These are phyloP conservation scores for Squalus acanthias DNA, from an alignment of 2,797 vertebrate genomes.

Conservation along the genomic window DNA sequence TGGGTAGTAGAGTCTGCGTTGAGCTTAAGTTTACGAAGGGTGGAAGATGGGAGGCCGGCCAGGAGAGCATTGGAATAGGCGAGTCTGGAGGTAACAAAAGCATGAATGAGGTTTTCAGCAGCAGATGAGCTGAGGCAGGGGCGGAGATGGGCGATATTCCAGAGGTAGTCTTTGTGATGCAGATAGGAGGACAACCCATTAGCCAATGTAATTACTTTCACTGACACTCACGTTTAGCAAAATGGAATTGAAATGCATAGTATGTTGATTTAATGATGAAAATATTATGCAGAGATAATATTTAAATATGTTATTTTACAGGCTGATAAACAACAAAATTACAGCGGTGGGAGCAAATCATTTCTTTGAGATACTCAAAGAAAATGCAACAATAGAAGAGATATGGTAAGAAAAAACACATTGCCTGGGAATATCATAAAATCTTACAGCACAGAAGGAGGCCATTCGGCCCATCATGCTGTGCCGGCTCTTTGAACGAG, in stretches of 20 bases:
- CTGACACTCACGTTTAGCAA: background rate
- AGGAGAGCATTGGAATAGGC: background rate
- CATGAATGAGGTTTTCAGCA: background rate
- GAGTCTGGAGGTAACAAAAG: background rate
- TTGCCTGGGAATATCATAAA: background rate
- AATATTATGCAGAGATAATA: background rate
- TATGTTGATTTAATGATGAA: background rate
- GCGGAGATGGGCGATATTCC: background rate
- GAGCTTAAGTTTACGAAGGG: background rate
- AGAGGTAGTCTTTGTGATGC: background rate
- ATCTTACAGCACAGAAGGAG: background rate
- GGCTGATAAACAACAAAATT: constrained; percentile 32
- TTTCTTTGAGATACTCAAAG: background rate
- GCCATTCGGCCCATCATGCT: background rate
- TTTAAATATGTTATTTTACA: background rate
- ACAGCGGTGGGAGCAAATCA: background rate
- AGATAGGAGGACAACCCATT: background rate
- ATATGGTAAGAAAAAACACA: constrained; percentile 23
- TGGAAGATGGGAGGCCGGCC: background rate
- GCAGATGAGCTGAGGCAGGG: background rate
- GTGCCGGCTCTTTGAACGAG: background rate
- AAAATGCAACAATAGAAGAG: constrained; percentile 25
- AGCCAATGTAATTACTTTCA: background rate
- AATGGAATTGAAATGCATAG: background rate
- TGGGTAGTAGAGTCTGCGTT: background rate